Evolutionary conservation across 2,888 invertebrate genomes (phyloP).

Genomic region (Acheta domesticus): DNA sequence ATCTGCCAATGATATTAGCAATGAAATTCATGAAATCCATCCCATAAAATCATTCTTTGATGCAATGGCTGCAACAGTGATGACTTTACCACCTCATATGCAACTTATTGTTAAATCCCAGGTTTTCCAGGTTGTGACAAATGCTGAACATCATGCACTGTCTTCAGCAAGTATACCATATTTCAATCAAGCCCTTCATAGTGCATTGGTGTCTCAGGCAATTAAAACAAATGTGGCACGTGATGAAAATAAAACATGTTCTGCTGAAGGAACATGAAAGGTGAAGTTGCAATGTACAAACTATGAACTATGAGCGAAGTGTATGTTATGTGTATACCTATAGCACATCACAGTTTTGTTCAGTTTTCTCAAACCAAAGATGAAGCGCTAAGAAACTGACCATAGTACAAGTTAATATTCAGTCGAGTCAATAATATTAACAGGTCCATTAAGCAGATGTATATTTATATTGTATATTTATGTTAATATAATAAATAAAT

Average conservation of each 20-base stretch:
- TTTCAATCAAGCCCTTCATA: background rate
- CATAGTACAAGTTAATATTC: constrained; percentile 6
- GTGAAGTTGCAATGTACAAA: background rate
- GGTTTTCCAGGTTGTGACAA: constrained; percentile 6
- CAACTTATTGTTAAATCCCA: background rate
- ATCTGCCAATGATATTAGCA: constrained; percentile 5
- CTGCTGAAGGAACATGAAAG: background rate
- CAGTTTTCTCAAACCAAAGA: constrained; percentile 2
- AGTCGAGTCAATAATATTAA: constrained; percentile 10
- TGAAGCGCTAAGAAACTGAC: background rate
- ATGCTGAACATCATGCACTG: constrained; percentile 2
- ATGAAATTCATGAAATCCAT: background rate
- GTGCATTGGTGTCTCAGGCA: background rate
- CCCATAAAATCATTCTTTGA: background rate
- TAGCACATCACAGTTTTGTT: background rate
- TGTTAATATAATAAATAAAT: constrained; percentile 3
- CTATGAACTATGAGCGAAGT: background rate
- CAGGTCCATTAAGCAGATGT: constrained; percentile 1
- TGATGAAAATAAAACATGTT: background rate
- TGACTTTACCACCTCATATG: constrained; percentile 4
- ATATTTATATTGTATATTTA: constrained; percentile 18
- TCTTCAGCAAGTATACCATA: background rate
- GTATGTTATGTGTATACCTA: background rate
- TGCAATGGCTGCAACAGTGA: background rate
- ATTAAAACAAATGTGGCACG: constrained; percentile 4